Conservation (phyloP, 2,888 invertebrate species). For the Plagodis dolabraria region DNA sequence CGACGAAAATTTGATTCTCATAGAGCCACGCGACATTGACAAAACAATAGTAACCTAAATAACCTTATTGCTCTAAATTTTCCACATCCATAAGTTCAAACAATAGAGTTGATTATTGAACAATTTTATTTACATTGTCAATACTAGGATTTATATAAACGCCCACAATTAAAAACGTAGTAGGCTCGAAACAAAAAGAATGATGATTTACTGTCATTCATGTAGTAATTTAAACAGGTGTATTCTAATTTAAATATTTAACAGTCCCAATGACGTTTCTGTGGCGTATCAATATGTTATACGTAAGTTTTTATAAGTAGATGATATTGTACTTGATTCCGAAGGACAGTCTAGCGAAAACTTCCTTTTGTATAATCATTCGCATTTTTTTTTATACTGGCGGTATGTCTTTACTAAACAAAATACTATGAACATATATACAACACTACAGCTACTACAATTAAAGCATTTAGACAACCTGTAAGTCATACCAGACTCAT, state of each 20-base stretch:
- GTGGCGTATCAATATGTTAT: too few species aligned
- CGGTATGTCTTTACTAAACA: too few species aligned
- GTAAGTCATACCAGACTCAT: too few species aligned
- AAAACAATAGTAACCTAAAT: conserved; percentile 7
- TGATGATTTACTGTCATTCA: conserved; percentile 54
- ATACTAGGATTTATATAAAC: conserved; percentile 10
- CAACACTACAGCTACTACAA: too few species aligned
- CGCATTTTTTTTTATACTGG: too few species aligned
- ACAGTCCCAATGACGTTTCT: not conserved
- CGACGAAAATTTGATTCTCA: too few species aligned
- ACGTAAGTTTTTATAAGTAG: too few species aligned
- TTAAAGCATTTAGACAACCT: too few species aligned
- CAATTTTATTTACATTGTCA: not conserved
- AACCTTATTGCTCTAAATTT: not conserved
- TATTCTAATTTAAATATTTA: conserved; percentile 3
- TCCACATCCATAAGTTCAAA: conserved; percentile 1
- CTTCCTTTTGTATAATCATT: too few species aligned
- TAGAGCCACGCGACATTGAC: conserved; percentile 5
- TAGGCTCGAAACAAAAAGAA: conserved; percentile 48
- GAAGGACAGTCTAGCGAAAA: too few species aligned
- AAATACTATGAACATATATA: too few species aligned
- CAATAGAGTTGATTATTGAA: conserved; percentile 14
- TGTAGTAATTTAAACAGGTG: conserved; percentile 49
- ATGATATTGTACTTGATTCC: too few species aligned
- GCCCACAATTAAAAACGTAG: conserved; percentile 3